Percentiles rank a stretch among this genome's conserved stretches.
Evolutionary conservation across 92 coral and sea anemone genomes (phyloP).

Genomic region (Micromussa lordhowensis): DNA sequence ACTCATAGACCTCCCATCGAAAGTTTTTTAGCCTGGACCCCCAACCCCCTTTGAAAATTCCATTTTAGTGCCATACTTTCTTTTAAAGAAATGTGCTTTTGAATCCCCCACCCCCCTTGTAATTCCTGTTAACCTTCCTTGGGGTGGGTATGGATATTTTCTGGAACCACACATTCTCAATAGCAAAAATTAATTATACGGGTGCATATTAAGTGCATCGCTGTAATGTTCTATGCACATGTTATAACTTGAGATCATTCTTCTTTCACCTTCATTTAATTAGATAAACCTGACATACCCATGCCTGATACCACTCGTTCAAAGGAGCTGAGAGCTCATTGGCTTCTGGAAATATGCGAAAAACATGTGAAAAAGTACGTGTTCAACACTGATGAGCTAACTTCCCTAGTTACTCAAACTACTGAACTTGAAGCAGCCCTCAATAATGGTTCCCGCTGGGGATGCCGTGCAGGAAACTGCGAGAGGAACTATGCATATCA

Average conservation of each 20-base stretch:
- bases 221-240: no score
- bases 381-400: slow-evolving; percentile 25
- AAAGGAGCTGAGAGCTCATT: slow-evolving; percentile 48
- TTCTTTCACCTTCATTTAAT: slow-evolving; percentile 1
- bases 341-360: slow-evolving; percentile 69
- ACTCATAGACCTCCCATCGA: no score
- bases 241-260: no score
- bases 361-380: slow-evolving; percentile 53
- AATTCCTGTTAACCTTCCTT: no score
- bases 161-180: no score
- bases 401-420: slow-evolving; percentile 38
- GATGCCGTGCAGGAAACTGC: slow-evolving; percentile 43
- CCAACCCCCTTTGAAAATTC: no score
- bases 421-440: slow-evolving; percentile 39
- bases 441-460: slow-evolving; percentile 27
- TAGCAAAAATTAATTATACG: no score
- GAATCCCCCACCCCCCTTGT: slow-evolving; percentile 8
- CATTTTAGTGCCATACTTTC: no score
- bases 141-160: no score
- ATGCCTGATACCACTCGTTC: slow-evolving; percentile 54
- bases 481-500: slow-evolving; percentile 3
- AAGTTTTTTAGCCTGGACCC: no score
- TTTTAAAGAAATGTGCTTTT: no score
- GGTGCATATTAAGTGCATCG: no score
- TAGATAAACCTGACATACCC: slow-evolving; percentile 49